Base-by-base conservation (phyloP, 64 coral and sea anemone species). In the Platygyra sinensis region DNA sequence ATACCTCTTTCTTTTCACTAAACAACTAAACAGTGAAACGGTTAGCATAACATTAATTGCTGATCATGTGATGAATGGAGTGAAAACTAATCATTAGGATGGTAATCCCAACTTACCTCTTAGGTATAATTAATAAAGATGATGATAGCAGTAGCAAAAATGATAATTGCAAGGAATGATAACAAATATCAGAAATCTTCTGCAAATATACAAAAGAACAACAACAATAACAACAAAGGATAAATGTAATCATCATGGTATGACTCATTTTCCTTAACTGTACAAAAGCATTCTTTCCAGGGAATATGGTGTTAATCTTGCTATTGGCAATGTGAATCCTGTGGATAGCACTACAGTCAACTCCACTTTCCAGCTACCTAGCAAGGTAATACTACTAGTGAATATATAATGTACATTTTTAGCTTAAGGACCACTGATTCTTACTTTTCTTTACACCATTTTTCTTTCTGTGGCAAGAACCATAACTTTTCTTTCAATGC, bases 341-440 rank as follows among this genome's bases (percentile, higher is more conserved):
- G 2, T 30, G 69, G 69, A 30, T 72, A 72, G 69, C 69, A 72
- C 12, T 24, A 72, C 69, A 72, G 69, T 24, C 69, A 72, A 72
- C 69, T 72, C 69, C 69, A 72, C 69, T 72, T 72, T 72, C 69
- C 69, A 72, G 69, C 69, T 2, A 72, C 69, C 69, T 72, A 72
- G 69, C 69, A 72, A 72, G 69, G 69, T 72, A 72, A 72, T 30
- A 72, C 16, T 27, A 1, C 1, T 27, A 2, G 5, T 72, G 9
- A 3, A 9, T 72, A 3, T 36, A 36, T 25, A 12, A 72, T 72
- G 69, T 72, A 3, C 69, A 72, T 72, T 24, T 3, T 22, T 72
- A 72, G 69, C 69, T 72, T 3, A 72, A 72, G 69, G 69, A 72
- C 69, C 69, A 72, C 9, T 72, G n/a, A 72, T 72, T 72, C 69